Evolutionary conservation across 2,113 vertebrate genomes (phyloP).

Genomic region (Gymnocephalus cernua): DNA sequence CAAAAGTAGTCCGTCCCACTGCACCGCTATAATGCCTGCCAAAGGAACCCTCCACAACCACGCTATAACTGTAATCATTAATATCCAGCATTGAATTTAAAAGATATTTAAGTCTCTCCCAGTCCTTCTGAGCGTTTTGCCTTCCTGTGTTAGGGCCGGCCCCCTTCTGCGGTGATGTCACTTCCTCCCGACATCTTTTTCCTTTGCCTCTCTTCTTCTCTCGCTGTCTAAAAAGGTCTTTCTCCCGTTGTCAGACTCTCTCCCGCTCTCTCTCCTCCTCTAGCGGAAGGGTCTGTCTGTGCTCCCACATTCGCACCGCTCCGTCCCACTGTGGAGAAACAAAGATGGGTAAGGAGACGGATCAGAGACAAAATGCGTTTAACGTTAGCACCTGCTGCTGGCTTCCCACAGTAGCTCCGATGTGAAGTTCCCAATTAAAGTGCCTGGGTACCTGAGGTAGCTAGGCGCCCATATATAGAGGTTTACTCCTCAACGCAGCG

Average conservation of each 20-base stretch:
- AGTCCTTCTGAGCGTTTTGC: slow-evolving; percentile 32
- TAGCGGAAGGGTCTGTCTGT: slow-evolving; percentile 88
- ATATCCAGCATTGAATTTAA: slow-evolving; percentile 61
- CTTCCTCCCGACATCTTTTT: slow-evolving; percentile 18
- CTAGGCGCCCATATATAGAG: too few relatives aligned
- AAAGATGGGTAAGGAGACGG: not conserved
- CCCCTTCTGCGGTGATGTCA: slow-evolving; percentile 16
- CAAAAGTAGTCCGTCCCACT: not conserved
- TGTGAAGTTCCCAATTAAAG: not conserved
- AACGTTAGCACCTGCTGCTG: not conserved
- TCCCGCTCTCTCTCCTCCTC: slow-evolving; percentile 80
- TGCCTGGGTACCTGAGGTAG: too few relatives aligned
- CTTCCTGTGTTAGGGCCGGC: slow-evolving; percentile 16
- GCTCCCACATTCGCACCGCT: slow-evolving; percentile 90
- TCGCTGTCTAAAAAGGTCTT: not conserved
- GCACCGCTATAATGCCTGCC: slow-evolving; percentile 35
- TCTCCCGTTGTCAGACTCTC: slow-evolving; percentile 24
- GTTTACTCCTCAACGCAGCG: too few relatives aligned
- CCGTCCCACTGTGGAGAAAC: slow-evolving; percentile 88
- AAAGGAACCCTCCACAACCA: slow-evolving; percentile 52
- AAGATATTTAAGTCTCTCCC: slow-evolving; percentile 44
- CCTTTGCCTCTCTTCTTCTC: slow-evolving; percentile 14
- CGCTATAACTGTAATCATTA: slow-evolving; percentile 42
- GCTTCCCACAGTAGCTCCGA: not conserved
- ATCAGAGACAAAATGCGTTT: not conserved